Base-by-base conservation (phyloP, 2,797 vertebrate genomes). In the Gymnoscopelus microlampas region DNA sequence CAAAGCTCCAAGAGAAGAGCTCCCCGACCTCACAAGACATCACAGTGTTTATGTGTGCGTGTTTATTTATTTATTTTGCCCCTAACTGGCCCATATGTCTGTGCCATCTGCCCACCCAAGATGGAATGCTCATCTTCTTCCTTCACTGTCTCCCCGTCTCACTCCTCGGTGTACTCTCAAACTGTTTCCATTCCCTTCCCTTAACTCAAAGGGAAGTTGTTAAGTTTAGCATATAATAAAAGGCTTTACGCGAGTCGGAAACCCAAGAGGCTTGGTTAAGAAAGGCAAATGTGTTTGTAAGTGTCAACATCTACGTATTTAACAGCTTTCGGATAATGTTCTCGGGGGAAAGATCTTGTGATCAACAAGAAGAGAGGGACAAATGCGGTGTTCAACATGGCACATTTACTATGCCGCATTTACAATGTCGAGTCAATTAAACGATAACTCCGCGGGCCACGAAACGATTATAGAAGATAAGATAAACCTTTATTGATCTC, bases 41-140 rank as follows among this genome's bases (percentile, higher is more conserved):
- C 81, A 84, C 78, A 63, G 83, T 89, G 84, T 89, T 91, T 88
- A 88, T 88, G 81, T 81, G 83, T 56, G 66, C 80, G 76, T 83
- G 87, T 83, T 92, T 88, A 90, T 92, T 91, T 92, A 92, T 92
- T 90, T 88, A 92, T 92, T 90, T 89, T 79, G 63, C 88, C 88
- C 85, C 86, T 87, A 91, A 89, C 87, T 82, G 88, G 80, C 87
- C 89, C 89, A 91, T 90, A 91, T 91, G 90, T 80, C 73, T 53
- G 53, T 49, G 66, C 90, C 87, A 89, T 91, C 91, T 90, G 90
- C 83, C 85, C 84, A 76, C 83, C 82, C 73, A 81, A 88, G 87
- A 85, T 53, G 75, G 73, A 51, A 63, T 49, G 26, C 79, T 81
- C 32, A 66, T 66, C 48, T 50, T 74, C 72, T 66, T 82, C 76